Conservation (phyloP, 1,140 invertebrate species). For the Lasioglossum albipes region DNA sequence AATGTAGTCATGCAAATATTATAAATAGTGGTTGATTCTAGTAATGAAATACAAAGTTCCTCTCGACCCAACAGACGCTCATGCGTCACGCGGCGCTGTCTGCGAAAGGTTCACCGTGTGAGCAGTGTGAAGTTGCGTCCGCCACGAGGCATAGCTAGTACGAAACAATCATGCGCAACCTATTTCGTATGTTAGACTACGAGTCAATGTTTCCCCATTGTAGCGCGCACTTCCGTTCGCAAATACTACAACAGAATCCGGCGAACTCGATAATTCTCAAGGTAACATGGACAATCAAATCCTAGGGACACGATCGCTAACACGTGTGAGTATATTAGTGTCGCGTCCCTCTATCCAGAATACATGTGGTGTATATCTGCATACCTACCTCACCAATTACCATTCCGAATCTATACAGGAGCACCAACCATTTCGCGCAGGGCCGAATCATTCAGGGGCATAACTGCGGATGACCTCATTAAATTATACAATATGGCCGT, state of each 20-base stretch:
- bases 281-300: conserved; percentile 73
- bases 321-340: conserved; percentile 72
- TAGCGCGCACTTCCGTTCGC: conserved; percentile 57
- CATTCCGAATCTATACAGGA: conserved; percentile 62
- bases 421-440: conserved; percentile 57
- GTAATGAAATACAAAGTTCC: too few relatives aligned
- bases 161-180: not conserved
- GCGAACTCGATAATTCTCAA: conserved; percentile 70
- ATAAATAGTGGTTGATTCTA: too few relatives aligned
- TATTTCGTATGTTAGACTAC: conserved; percentile 38
- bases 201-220: conserved; percentile 56
- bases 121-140: not conserved
- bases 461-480: conserved; percentile 59
- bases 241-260: conserved; percentile 61
- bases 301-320: conserved; percentile 71
- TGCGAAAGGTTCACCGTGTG: not conserved
- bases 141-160: not conserved
- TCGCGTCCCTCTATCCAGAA: conserved; percentile 54
- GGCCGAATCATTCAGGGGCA: conserved; percentile 57
- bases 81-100: too few relatives aligned
- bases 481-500: conserved; percentile 55
- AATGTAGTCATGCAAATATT: too few relatives aligned
- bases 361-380: conserved; percentile 69
- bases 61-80: too few relatives aligned
- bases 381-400: conserved; percentile 71